Evolutionary conservation across 2,888 invertebrate species (phyloP).

Genomic region (Drosophila sordidapex): DNA sequence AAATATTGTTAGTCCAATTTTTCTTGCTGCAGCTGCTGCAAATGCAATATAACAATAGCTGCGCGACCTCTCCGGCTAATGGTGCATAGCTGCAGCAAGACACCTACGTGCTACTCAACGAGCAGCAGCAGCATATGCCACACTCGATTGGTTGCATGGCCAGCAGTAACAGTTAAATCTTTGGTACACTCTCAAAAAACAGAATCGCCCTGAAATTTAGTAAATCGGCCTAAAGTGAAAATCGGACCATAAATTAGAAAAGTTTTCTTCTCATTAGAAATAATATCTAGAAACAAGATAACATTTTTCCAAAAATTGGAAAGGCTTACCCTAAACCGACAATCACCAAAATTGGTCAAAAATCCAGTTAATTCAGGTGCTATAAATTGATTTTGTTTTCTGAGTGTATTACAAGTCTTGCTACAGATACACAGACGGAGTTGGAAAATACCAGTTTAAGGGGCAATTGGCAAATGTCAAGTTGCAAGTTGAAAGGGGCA

Average conservation of each 20-base stretch:
- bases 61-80: constrained; percentile 53
- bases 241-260: background rate
- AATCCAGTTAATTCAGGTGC: background rate
- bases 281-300: background rate
- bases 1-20: constrained; percentile 53
- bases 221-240: too few relatives aligned
- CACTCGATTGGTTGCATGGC: background rate
- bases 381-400: background rate
- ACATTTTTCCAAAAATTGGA: background rate
- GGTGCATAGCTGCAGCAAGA: constrained; percentile 36
- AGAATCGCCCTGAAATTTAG: background rate
- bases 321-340: too few relatives aligned
- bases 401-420: constrained; percentile 21
- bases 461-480: background rate
- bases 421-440: background rate
- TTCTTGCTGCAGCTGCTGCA: constrained; percentile 15
- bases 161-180: background rate
- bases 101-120: constrained; percentile 47
- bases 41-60: constrained; percentile 52
- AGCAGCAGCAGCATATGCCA: constrained; percentile 25
- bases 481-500: background rate
- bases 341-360: background rate
- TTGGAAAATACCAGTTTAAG: background rate
- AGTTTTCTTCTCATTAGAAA: background rate
- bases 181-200: background rate